Evolutionary conservation across 2,797 vertebrate genomes (phyloP).

Genomic region (Lepus oiostolus): DNA sequence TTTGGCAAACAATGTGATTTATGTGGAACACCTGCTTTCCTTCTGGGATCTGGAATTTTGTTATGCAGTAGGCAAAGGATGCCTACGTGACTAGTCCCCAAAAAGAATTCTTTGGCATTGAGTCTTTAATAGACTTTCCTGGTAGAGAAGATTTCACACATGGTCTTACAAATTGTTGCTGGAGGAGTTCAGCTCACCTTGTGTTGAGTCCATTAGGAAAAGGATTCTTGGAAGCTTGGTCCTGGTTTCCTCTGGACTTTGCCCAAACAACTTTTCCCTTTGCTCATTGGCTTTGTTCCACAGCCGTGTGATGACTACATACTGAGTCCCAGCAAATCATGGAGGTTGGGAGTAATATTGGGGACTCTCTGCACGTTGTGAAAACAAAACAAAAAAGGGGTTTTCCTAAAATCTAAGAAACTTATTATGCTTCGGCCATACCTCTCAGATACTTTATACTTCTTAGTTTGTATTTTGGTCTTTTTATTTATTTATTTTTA

Average conservation of each 20-base stretch:
- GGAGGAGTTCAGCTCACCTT: background rate
- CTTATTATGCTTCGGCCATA: background rate
- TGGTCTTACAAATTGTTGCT: background rate
- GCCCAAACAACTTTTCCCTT: background rate
- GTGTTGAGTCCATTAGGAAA: background rate
- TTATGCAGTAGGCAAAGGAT: background rate
- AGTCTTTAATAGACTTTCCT: background rate
- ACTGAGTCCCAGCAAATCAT: background rate
- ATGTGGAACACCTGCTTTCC: background rate
- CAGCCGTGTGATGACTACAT: background rate
- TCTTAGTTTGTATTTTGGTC: background rate
- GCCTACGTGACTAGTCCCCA: background rate
- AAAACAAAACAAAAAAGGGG: background rate
- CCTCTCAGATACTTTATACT: background rate
- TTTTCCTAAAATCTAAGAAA: background rate
- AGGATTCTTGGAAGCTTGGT: background rate
- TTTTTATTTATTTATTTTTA: background rate
- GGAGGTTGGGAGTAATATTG: background rate
- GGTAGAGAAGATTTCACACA: background rate
- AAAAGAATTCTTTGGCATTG: background rate
- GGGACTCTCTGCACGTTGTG: background rate
- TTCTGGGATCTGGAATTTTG: constrained; percentile 14
- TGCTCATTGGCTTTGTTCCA: background rate
- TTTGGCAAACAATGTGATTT: background rate
- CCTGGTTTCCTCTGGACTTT: background rate